Conservation (phyloP, 1,140 invertebrate genomes). For the Neodiprion fabricii region DNA sequence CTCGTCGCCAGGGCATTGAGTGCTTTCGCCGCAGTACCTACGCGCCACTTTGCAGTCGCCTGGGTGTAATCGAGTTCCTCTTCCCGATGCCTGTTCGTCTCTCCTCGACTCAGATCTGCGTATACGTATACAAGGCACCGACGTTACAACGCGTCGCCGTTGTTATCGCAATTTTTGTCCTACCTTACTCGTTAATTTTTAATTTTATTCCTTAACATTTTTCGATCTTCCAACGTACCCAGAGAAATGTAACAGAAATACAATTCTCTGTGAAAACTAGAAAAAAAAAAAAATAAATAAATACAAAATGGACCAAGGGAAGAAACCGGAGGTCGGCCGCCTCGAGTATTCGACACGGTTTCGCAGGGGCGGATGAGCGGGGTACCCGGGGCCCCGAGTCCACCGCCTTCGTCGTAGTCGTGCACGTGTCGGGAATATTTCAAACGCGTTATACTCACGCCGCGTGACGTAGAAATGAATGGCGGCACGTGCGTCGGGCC, state of each 20-base stretch:
- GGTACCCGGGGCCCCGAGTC: conserved; percentile 19
- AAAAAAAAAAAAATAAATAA: no score
- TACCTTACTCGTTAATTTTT: not conserved
- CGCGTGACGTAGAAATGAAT: conserved; percentile 56
- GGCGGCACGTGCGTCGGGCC: conserved; percentile 49
- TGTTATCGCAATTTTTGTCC: not conserved
- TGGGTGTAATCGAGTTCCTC: conserved; percentile 19
- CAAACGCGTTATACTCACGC: conserved; percentile 53
- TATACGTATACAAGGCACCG: not conserved
- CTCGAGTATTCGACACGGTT: not conserved
- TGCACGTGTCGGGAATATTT: conserved; percentile 54
- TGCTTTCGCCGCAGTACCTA: conserved; percentile 48
- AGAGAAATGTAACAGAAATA: not conserved
- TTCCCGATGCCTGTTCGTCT: not conserved
- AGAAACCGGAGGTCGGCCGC: not conserved
- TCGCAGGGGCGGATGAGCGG: not conserved
- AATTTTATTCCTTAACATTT: not conserved
- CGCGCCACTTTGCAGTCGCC: conserved; percentile 51
- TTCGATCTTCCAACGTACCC: not conserved
- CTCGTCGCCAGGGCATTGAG: conserved; percentile 49
- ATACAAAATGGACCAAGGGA: no score
- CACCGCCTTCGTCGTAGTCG: no score
- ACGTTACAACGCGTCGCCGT: not conserved
- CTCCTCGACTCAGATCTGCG: not conserved
- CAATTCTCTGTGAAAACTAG: no score